Percentiles rank a stretch among this genome's conserved stretches.
These are phyloP conservation scores for Halcyon senegalensis DNA, from an alignment of 2,113 vertebrate genomes.

Conservation along the genomic window DNA sequence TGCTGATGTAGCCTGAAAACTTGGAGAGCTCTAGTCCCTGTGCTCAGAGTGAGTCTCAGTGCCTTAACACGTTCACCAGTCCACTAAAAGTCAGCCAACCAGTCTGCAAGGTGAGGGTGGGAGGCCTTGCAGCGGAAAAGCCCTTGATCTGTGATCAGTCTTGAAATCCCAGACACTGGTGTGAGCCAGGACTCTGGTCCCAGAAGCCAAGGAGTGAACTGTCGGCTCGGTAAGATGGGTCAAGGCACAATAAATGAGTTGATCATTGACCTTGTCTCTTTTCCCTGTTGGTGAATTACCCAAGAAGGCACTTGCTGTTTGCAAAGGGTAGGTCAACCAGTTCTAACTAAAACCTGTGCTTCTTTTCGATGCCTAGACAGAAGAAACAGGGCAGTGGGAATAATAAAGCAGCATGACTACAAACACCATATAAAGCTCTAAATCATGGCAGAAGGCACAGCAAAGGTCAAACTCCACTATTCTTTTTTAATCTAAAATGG, in stretches of 20 bases:
- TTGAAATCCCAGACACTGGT: background rate
- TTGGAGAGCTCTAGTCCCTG: background rate
- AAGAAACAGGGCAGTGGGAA: background rate
- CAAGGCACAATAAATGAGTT: background rate
- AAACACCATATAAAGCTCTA: background rate
- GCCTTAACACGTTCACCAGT: background rate
- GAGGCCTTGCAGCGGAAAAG: background rate
- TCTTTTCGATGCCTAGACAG: background rate
- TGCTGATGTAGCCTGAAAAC: background rate
- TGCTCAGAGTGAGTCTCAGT: background rate
- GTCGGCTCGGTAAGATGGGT: background rate
- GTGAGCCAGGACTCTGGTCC: background rate
- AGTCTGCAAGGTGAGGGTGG: background rate
- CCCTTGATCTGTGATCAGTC: background rate
- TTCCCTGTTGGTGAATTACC: background rate
- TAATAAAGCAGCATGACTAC: background rate
- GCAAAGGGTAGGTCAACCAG: background rate
- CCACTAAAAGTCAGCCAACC: background rate
- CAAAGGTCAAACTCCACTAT: background rate
- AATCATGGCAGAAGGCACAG: background rate
- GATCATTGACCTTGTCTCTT: background rate
- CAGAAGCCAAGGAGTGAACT: background rate
- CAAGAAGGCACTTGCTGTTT: background rate
- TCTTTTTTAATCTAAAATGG: background rate
- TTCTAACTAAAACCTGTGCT: background rate